Base-by-base conservation (phyloP, 1,140 invertebrate genomes). In the Anoplophora glabripennis region DNA sequence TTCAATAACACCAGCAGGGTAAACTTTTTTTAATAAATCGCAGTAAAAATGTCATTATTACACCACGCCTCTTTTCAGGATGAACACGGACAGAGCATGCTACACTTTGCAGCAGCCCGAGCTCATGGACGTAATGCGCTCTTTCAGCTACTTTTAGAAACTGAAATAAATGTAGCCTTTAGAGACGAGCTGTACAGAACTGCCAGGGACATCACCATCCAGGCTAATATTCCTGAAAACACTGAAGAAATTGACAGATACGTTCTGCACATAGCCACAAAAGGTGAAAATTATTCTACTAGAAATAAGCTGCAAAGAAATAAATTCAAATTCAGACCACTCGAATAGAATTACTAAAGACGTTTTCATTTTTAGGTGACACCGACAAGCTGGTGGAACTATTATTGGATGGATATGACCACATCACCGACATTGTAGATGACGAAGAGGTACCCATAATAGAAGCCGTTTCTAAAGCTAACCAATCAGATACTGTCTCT, bases 61-160 rank as follows among this genome's bases (percentile, higher is more conserved):
- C 21, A 28, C 2, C 21, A 28, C 49, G 3, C 7, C 28, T 38
- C 52, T 45, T 58, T 71, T 72, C 59, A 90, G 88, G 91, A 94
- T 65, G 90, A 93, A 71, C 87, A 92, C 63, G 92, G 92, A 0
- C 90, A 93, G 72, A 92, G 86, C 42, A 87, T 93, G 79, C 74
- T 94, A n/a, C 93, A 95, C 75, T 93, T 92, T 75, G 90, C 91
- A 1, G 89, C 89, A 0, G 84, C 87, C 0, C 80, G 89, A 14
- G 81, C 88, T 0, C 89, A 92, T 72, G 83, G 86, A 0, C 81
- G 87, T 34, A 88, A 89, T 54, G 88, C 86, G 0, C 77, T 93
- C 5, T 87, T 88, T 68, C 85, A 90, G 56, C 74, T 93, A 2
- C 78, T 94, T 0, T 80, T 89, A 68, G 90, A 93, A 69, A 83